phyloP scores from a whole-genome alignment of 2,113 vertebrate genomes.

The Cygnus buccinator region DNA sequence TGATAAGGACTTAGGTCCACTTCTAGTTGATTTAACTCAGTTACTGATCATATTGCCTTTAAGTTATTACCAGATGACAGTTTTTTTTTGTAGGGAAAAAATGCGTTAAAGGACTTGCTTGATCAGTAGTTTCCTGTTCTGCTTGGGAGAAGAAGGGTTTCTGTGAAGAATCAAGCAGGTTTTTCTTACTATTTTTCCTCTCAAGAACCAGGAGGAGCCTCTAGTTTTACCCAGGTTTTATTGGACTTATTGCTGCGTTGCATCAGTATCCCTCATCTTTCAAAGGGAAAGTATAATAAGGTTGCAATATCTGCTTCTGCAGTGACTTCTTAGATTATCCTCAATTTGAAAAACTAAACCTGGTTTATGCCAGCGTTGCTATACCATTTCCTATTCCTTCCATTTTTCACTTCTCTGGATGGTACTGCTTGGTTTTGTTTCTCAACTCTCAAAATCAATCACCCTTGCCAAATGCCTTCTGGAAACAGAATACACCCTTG shows the following conservation, averaged over 20 bases:
- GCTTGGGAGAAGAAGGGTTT: accelerated
- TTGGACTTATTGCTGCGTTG: background rate
- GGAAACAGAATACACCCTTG: background rate
- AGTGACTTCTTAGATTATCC: background rate
- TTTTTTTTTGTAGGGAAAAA: background rate
- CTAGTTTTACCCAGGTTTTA: background rate
- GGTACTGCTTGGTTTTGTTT: background rate
- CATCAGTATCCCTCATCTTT: background rate
- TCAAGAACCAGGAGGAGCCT: background rate
- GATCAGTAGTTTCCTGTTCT: background rate
- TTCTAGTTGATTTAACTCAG: background rate
- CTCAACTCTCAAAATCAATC: background rate
- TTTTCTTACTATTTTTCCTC: background rate
- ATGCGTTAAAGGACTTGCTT: background rate
- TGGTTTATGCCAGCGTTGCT: background rate
- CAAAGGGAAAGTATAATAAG: background rate
- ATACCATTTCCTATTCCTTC: background rate
- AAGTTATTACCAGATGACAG: background rate
- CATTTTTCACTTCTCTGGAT: background rate
- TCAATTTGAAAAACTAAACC: no score
- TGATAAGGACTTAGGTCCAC: background rate
- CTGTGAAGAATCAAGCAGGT: background rate
- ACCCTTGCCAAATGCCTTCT: background rate
- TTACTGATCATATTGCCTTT: background rate
- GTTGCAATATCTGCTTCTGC: background rate